Evolutionary conservation across 1,140 invertebrate genomes (phyloP), one percentile per base, ranked within the genome.

Genomic region (Drosophila bipectinata): DNA sequence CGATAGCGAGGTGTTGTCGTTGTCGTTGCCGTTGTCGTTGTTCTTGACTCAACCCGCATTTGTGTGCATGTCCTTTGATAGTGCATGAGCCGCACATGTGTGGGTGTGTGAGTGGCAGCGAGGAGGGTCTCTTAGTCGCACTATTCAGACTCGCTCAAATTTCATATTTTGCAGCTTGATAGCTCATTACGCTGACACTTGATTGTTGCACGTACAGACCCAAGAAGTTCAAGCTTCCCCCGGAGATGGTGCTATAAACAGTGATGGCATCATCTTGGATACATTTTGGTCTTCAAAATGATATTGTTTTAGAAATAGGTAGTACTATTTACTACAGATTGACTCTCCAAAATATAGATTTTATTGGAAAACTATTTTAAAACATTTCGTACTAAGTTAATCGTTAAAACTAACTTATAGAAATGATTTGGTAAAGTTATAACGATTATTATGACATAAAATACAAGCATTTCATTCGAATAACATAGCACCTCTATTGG

Each of bases 121-220:
- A 26, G n/a, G 60, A 26, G n/a, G 60, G 30, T 67, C 67, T 61
- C 71, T 79, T 72, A 71, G 83, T 82, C 77, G 78, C 84, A 69
- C 72, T 57, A 68, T 67, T 75, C 72, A 75, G 39, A 75, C 37
- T 52, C 74, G 73, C 74, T 82, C 64, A 87, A 87, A 87, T 87
- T 87, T 83, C 82, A 87, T 88, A 87, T 87, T 87, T 87, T 87
- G 83, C 79, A 88, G 83, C 82, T 87, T 87, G 83, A 87, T 87
- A 87, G 83, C 83, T 87, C 83, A 87, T 88, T 87, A 87, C 75
- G 79, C 84, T 73, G 83, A 83, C 83, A 88, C 83, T 87, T 87
- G 83, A 88, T 88, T 88, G 83, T 83, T 88, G 83, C 82, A 81
- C 78, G 73, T 75, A 87, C 56, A 56, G 49, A 44, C 61, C 48